phyloP scores from a whole-genome alignment of 2,888 invertebrate genomes.

The Zhuqinia jingwanae region DNA sequence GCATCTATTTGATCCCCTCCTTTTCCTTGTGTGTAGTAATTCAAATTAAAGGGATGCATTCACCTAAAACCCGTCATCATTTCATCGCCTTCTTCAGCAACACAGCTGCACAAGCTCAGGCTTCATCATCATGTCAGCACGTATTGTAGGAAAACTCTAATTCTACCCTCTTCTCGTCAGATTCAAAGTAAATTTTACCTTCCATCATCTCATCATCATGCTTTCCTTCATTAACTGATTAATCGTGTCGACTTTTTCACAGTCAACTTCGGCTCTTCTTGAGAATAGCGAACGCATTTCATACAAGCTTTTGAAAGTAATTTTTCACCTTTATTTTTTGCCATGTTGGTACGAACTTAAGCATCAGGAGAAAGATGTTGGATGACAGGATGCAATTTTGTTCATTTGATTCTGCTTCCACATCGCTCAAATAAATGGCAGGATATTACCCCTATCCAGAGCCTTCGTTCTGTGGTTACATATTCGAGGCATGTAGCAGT shows the following conservation, averaged over 20 bases:
- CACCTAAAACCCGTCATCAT: constrained; percentile 7
- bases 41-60: constrained; percentile 36
- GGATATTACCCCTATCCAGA: no score
- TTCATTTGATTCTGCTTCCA: no score
- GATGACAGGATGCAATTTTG: no score
- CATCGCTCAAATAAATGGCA: no score
- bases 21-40: constrained; percentile 26
- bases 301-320: no score
- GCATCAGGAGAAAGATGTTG: no score
- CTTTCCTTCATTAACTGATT: constrained; percentile 56
- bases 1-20: not conserved
- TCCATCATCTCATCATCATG: constrained; percentile 47
- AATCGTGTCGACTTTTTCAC: constrained; percentile 41
- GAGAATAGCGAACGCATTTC: no score
- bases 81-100: not conserved
- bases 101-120: not conserved
- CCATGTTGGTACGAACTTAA: no score
- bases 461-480: no score
- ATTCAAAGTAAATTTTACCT: constrained; percentile 13
- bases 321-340: no score
- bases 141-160: not conserved
- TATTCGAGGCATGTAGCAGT: no score
- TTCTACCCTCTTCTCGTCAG: not conserved
- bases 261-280: not conserved
- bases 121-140: not conserved